These are phyloP conservation scores for Heliornis fulica DNA, from an alignment of 2,113 vertebrate species.

Conservation along the genomic window DNA sequence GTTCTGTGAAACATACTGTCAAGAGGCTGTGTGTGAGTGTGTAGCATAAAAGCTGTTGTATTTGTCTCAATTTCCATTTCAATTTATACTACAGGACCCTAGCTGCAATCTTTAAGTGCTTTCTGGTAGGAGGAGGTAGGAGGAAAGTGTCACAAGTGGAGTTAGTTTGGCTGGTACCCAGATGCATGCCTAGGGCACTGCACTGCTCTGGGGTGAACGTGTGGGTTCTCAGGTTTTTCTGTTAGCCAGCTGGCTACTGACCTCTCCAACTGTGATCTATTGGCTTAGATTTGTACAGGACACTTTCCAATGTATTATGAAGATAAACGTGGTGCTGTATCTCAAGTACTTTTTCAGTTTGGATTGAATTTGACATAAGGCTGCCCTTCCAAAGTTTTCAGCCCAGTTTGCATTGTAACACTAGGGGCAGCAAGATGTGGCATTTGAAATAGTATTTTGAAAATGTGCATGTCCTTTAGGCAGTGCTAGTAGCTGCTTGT, in stretches of 20 bases:
- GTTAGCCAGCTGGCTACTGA: not conserved
- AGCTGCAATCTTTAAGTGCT: not conserved
- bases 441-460: not conserved
- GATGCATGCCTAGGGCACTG: fast-evolving
- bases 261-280: fast-evolving
- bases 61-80: not conserved
- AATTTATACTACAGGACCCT: not conserved
- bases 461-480: fast-evolving
- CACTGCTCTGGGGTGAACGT: not conserved
- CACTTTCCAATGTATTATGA: not conserved
- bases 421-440: not conserved
- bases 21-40: not conserved
- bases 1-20: not conserved
- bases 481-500: not conserved
- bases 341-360: not conserved
- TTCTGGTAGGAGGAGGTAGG: not conserved
- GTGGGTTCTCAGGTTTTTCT: not conserved
- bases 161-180: not conserved
- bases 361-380: not conserved
- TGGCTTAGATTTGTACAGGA: not conserved
- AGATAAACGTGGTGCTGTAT: not conserved
- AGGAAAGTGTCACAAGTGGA: not conserved
- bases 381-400: not conserved
- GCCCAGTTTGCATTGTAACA: not conserved
- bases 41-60: not conserved